phyloP scores from a whole-genome alignment of 1,140 invertebrate genomes.

The Nebria ingens region DNA sequence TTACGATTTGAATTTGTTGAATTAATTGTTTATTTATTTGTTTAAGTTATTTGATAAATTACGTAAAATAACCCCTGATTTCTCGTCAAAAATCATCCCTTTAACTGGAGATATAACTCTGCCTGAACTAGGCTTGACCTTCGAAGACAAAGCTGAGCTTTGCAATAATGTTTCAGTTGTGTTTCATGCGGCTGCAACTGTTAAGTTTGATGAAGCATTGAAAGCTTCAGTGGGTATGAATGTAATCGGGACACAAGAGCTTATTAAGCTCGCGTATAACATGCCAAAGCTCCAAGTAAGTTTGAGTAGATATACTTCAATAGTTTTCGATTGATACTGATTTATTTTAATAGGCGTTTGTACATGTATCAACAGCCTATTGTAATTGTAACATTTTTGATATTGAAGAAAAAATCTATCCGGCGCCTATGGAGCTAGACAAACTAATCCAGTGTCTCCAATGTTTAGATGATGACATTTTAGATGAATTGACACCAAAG shows the following conservation, averaged over 20 bases:
- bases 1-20: too few relatives aligned
- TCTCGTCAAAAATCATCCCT: conserved; percentile 49
- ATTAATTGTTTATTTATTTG: too few relatives aligned
- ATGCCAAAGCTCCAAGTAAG: conserved; percentile 46
- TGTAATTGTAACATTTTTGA: conserved; percentile 61
- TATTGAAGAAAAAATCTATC: conserved; percentile 58
- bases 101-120: conserved; percentile 34
- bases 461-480: conserved; percentile 61
- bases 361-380: conserved; percentile 76
- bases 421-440: conserved; percentile 56
- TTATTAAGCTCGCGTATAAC: conserved; percentile 49
- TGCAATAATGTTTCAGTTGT: conserved; percentile 57
- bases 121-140: conserved; percentile 43
- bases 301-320: not conserved
- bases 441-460: not conserved
- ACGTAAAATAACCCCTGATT: conserved; percentile 33
- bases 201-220: conserved; percentile 54
- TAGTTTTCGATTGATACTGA: not conserved
- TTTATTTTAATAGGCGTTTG: conserved; percentile 34
- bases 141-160: conserved; percentile 39
- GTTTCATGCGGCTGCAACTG: conserved; percentile 83
- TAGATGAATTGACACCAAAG: conserved; percentile 64
- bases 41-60: conserved; percentile 41
- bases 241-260: conserved; percentile 47
- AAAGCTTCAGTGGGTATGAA: conserved; percentile 58